Base-by-base conservation (phyloP, 2,888 invertebrate genomes). In the Sceliomorpha sp. region DNA sequence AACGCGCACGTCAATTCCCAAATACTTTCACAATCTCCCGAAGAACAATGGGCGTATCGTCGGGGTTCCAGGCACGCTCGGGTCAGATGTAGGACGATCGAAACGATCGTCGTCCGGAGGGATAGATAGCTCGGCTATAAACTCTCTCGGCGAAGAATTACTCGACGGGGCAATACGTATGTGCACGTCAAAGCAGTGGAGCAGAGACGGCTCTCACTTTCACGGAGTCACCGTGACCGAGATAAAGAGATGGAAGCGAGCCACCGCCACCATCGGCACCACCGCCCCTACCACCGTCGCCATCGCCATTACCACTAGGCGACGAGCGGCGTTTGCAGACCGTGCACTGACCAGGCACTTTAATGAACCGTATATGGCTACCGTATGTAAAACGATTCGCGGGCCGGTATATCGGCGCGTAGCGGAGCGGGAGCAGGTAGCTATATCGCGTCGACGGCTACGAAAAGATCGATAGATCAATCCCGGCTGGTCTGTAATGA, bases 211-310 rank as follows among this genome's bases (percentile, higher is more conserved):
- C 86, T 85, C 86, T 86, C 85, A 85, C 86, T 86, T 86, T 86
- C 86, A 84, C 85, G 77, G 76, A 85, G 85, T 86, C 83, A 78
- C 86, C 86, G 83, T 86, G 86, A 86, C 86, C 86, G 86, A 86
- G 84, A 85, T 86, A 83, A 82, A 82, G 80, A 84, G 80, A 84
- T 81, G 84, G 81, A 81, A 81, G 80, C 75, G 78, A 63, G 59
- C 70, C 72, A 72, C 70, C 66, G 69, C 73, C 73, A 68, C 67
- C 59, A 72, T 56, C 62, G 48, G 26, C 51, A 5, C 24, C 24
- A 24, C 4, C 72, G 56, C 69, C 73, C 73, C 71, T 60, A 70
- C 72, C 70, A 67, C 69, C 55, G 70, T 63, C 55, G 3, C 24
- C 4, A 24, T 24, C 24, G 24, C 4, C 24, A 24, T n/a, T n/a